Percentiles rank a stretch among this genome's conserved stretches.
Conservation (phyloP, 2,797 vertebrate genomes). For the Sebastolobus alascanus region DNA sequence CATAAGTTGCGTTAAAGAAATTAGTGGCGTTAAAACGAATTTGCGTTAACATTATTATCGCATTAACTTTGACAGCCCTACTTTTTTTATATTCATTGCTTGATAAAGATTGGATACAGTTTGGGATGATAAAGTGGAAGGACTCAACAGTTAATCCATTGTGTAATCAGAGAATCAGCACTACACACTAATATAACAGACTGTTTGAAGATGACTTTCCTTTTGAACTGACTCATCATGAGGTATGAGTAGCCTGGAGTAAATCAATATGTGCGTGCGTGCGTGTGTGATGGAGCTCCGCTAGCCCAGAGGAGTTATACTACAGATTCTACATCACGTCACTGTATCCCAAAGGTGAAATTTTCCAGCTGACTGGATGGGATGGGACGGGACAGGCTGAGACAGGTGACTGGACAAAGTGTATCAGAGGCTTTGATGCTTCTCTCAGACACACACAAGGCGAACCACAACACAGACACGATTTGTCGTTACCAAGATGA, state of each 20-base stretch:
- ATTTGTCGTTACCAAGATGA: not conserved
- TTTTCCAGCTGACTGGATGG: conserved; percentile 64
- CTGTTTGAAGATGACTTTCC: not conserved
- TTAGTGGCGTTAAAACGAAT: too few species aligned
- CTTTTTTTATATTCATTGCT: too few species aligned
- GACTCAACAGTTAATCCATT: not conserved
- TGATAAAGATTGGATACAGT: not conserved
- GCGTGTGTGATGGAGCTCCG: conserved; percentile 2
- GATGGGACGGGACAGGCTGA: conserved; percentile 52
- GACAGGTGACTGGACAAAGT: conserved; percentile 52
- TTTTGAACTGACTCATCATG: conserved; percentile 35
- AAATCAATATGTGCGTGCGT: not conserved
- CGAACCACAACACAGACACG: conserved; percentile 45
- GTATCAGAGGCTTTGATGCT: conserved; percentile 54
- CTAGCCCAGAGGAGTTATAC: conserved; percentile 2
- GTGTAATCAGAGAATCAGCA: not conserved
- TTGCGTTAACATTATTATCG: too few species aligned
- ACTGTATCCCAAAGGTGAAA: conserved; percentile 45
- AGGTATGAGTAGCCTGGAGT: conserved; percentile 39
- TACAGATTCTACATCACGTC: conserved; percentile 40
- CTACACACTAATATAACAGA: not conserved
- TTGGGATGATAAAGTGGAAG: not conserved
- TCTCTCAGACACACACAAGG: conserved; percentile 37
- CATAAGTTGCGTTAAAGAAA: too few species aligned
- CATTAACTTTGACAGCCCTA: too few species aligned